Percentiles rank a stretch among this genome's conserved stretches.
Conservation (phyloP, 1,140 invertebrate genomes). For the Prorops nasuta region DNA sequence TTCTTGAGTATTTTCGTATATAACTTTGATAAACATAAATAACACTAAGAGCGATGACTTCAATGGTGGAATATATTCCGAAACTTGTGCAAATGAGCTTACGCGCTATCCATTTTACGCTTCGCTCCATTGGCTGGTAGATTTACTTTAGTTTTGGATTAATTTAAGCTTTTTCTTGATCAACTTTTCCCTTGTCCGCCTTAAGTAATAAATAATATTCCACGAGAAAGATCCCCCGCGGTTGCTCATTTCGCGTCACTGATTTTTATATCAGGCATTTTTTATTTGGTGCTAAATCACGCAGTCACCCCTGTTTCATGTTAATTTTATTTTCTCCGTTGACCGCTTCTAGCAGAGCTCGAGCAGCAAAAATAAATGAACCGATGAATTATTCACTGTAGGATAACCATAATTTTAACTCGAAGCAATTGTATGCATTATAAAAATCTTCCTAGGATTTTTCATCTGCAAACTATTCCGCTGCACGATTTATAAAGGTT, state of each 20-base stretch:
- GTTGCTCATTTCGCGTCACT: neutral
- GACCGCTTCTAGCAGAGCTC: conserved; percentile 1
- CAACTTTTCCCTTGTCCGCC: neutral
- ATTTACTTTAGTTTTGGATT: neutral
- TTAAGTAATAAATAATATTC: neutral
- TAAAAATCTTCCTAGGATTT: no score
- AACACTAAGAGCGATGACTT: no score
- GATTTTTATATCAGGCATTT: neutral
- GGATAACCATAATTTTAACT: conserved; percentile 19
- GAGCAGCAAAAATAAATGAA: conserved; percentile 6
- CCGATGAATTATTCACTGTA: conserved; percentile 18
- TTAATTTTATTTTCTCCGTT: conserved; percentile 18
- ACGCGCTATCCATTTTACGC: neutral
- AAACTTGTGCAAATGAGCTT: neutral
- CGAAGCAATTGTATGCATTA: conserved; percentile 10
- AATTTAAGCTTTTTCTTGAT: neutral
- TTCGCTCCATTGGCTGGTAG: neutral
- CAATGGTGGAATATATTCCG: no score
- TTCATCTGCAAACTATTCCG: no score
- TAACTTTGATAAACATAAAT: no score
- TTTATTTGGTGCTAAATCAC: conserved; percentile 12
- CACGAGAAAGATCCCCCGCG: neutral
- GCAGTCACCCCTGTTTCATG: conserved; percentile 7
- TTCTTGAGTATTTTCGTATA: no score
- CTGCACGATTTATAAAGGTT: no score